Evolutionary conservation across 1,140 invertebrate species (phyloP).

Genomic region (Zaprionus camerounensis): DNA sequence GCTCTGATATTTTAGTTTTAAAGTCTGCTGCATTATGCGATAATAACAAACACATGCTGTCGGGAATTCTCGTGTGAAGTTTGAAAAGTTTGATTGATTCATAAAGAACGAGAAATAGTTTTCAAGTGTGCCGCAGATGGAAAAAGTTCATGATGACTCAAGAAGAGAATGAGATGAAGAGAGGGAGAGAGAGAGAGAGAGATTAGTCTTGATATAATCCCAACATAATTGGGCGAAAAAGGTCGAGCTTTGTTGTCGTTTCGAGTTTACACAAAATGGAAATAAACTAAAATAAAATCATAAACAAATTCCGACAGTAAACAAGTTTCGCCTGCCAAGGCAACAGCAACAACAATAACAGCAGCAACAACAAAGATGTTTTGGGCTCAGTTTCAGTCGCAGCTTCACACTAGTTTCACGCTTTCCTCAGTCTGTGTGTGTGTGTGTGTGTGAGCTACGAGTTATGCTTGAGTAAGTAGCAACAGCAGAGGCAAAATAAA

Average conservation of each 20-base stretch:
- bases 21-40: slow-evolving; percentile 28
- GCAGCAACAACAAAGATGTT: slow-evolving; percentile 8
- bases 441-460: slow-evolving; percentile 16
- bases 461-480: slow-evolving; percentile 53
- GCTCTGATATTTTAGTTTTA: slow-evolving; percentile 10
- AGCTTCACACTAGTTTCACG: slow-evolving; percentile 66
- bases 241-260: not conserved
- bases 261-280: slow-evolving; percentile 7
- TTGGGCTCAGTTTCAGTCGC: slow-evolving; percentile 19
- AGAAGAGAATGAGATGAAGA: not conserved
- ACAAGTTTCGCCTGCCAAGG: slow-evolving; percentile 44
- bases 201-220: not conserved
- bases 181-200: not conserved
- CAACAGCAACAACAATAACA: not conserved
- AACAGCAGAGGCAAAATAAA: slow-evolving; percentile 41
- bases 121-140: too few species aligned
- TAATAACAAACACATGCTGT: slow-evolving; percentile 3
- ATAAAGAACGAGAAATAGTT: not conserved
- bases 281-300: slow-evolving; percentile 32
- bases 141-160: not conserved
- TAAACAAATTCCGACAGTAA: slow-evolving; percentile 51
- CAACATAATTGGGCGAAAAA: not conserved
- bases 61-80: not conserved
- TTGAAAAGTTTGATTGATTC: slow-evolving; percentile 24
- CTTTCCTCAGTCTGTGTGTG: slow-evolving; percentile 48